phyloP scores from a whole-genome alignment of 2,888 invertebrate species.

The Emmelina monodactyla region DNA sequence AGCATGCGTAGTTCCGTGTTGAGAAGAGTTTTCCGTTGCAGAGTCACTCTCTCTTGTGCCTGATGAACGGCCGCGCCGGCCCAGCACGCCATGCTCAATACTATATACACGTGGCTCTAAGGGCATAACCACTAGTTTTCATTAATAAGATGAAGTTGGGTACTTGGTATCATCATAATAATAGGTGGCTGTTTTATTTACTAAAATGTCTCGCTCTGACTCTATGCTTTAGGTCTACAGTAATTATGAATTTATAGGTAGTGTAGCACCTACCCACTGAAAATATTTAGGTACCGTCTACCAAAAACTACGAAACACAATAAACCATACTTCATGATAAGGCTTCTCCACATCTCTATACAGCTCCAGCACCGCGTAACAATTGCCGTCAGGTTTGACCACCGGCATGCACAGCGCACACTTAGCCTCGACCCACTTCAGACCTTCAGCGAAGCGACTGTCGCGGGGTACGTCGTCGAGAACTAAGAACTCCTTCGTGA shows the following conservation, averaged over 20 bases:
- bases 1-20: slow-evolving; percentile 44
- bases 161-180: too few relatives aligned
- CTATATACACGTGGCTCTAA: slow-evolving; percentile 42
- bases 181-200: too few relatives aligned
- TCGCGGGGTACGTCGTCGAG: slow-evolving; percentile 64
- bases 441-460: slow-evolving; percentile 64
- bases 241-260: too few relatives aligned
- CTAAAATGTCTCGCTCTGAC: too few relatives aligned
- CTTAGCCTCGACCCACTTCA: slow-evolving; percentile 64
- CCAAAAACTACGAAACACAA: not conserved
- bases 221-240: too few relatives aligned
- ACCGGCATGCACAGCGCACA: slow-evolving; percentile 68
- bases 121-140: too few relatives aligned
- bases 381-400: slow-evolving; percentile 64
- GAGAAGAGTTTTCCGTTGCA: slow-evolving; percentile 48
- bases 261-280: too few relatives aligned
- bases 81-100: slow-evolving; percentile 53
- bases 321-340: slow-evolving; percentile 37
- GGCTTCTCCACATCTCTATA: slow-evolving; percentile 44
- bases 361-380: slow-evolving; percentile 67
- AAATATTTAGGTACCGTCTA: too few relatives aligned
- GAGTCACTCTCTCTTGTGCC: slow-evolving; percentile 41
- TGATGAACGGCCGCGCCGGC: slow-evolving; percentile 60
- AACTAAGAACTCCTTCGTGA: slow-evolving; percentile 59
- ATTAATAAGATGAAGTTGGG: too few relatives aligned